Percentiles rank a stretch among this genome's conserved stretches.
Conservation (phyloP, 2,113 vertebrate genomes). For the Rhinichthys klamathensis region DNA sequence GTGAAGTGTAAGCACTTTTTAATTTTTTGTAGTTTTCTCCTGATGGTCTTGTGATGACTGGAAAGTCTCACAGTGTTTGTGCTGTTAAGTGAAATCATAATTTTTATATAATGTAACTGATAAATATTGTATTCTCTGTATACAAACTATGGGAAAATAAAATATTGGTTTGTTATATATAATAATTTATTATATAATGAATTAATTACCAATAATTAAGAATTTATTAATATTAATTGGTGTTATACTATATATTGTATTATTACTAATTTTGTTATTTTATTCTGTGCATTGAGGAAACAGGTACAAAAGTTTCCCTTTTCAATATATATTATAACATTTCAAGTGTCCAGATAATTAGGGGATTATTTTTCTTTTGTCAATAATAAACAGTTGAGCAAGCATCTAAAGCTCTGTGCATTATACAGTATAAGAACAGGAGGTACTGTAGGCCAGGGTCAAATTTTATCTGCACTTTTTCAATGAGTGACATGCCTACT, state of each 20-base stretch:
- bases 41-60: neutral
- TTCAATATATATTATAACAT: neutral
- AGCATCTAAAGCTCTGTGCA: constrained; percentile 13
- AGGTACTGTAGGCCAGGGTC: neutral
- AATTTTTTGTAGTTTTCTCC: too few relatives aligned
- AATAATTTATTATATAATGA: neutral
- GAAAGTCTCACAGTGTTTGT: neutral
- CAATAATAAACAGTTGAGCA: neutral
- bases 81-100: neutral
- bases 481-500: constrained; percentile 50
- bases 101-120: neutral
- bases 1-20: neutral
- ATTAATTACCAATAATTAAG: neutral
- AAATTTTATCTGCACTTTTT: constrained; percentile 33
- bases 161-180: neutral
- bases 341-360: neutral
- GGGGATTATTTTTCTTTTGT: neutral
- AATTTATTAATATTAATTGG: neutral
- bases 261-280: neutral
- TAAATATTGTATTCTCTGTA: neutral
- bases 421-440: neutral
- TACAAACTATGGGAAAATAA: neutral
- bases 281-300: neutral
- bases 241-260: neutral
- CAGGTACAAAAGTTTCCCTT: neutral